Percentiles rank a stretch among this genome's conserved stretches.
Conservation (phyloP, 2,797 vertebrate species). For the Arrhamphus sclerolepis region DNA sequence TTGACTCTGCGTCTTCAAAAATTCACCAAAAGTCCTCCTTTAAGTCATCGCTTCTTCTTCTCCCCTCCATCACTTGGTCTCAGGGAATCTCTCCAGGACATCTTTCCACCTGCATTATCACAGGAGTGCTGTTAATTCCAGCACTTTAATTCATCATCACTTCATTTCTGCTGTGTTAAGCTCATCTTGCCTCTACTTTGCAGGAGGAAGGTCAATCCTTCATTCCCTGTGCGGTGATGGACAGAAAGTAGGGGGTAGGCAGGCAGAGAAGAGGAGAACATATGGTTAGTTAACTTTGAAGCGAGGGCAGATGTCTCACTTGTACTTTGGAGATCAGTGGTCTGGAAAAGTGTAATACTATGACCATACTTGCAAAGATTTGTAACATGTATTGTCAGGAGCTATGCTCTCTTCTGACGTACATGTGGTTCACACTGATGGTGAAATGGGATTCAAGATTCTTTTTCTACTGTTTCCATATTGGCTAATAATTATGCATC, state of each 20-base stretch:
- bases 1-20: conserved; percentile 55
- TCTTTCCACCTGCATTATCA: conserved; percentile 33
- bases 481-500: not conserved
- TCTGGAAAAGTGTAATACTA: conserved; percentile 50
- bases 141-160: not conserved
- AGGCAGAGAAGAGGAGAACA: conserved; percentile 28
- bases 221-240: conserved; percentile 45
- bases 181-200: conserved; percentile 40
- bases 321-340: conserved; percentile 41
- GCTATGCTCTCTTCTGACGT: not conserved
- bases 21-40: conserved; percentile 25
- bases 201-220: conserved; percentile 61
- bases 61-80: not conserved
- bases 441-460: conserved; percentile 1
- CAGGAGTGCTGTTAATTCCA: conserved; percentile 36
- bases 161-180: conserved; percentile 52
- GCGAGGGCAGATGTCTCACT: conserved; percentile 52
- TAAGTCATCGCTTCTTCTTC: conserved; percentile 14
- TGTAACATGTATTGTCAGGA: conserved; percentile 27
- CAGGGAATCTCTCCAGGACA: not conserved
- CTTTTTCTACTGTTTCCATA: not conserved
- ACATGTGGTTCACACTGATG: not conserved
- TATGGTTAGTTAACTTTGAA: conserved; percentile 63
- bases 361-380: conserved; percentile 31
- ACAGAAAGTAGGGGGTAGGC: conserved; percentile 21